Base-by-base conservation (phyloP, 2,113 vertebrate genomes). In the Ciconia boyciana region DNA sequence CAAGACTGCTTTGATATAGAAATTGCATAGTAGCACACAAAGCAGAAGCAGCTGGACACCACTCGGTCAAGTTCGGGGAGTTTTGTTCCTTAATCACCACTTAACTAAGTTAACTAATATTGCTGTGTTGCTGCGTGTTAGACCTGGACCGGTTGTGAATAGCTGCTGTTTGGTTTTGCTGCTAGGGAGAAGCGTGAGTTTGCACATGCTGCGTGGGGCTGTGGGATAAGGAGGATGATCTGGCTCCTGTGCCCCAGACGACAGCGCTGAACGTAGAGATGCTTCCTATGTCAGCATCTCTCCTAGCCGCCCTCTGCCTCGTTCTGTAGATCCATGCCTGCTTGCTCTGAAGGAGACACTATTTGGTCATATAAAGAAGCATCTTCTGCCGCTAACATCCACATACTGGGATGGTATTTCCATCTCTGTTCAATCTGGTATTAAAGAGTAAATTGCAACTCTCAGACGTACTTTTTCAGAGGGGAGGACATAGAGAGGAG, bases 1-100 rank as follows among this genome's bases (percentile, higher is more conserved):
- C 95, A 64, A 34, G 79, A 93, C 83, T 95, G 91, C 97, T 98
- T 97, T 95, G 96, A 90, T 95, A 92, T 1, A 94, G 96, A 95
- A 98, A 96, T 89, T 84, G 80, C 81, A 86, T 93, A 46, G 91
- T 55, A 72, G 66, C 60, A 66, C 82, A 80, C 66, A 94, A 96
- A 97, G 64, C 87, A 81, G 94, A 90, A 97, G 48, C 83, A 89
- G 96, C 90, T 84, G 90, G 95, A 93, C 8, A 39, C 80, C 79
- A 16, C 81, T 93, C 2, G 7, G 78, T 79, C 72, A 89, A 64
- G 84, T 81, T 82, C 0, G 0, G 43, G 72, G 72, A 97, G 79
- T 72, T 91, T 87, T 70, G 79, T 89, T 95, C 89, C 94, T 97
- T 93, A 74, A 95, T 89, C 70, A 31, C 68, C 49, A 84, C 80